These are phyloP conservation scores for Pseudobourletiella spinata DNA, from an alignment of 1,140 invertebrate species.

Conservation along the genomic window DNA sequence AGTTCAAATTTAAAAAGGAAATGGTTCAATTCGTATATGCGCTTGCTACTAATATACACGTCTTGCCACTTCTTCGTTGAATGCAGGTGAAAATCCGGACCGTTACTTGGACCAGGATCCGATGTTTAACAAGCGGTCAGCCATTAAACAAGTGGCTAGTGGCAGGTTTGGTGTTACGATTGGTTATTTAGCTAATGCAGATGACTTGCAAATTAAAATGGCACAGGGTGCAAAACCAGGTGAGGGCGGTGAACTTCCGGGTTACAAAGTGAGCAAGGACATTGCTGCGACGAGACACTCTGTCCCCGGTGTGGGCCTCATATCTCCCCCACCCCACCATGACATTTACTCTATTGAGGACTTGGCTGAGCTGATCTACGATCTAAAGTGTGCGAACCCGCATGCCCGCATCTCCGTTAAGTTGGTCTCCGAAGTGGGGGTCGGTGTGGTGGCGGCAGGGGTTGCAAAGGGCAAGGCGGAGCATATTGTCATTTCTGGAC, in stretches of 20 bases:
- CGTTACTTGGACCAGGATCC: constrained; percentile 71
- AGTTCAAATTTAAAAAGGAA: too few relatives aligned
- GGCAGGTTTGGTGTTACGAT: constrained; percentile 97
- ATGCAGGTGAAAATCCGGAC: constrained; percentile 74
- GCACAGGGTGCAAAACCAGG: constrained; percentile 88
- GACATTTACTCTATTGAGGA: constrained; percentile 99
- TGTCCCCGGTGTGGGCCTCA: constrained; percentile 92
- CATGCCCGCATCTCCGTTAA: constrained; percentile 93
- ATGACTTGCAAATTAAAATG: constrained; percentile 97
- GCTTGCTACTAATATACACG: too few relatives aligned
- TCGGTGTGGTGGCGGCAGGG: constrained; percentile 94
- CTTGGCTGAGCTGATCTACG: constrained; percentile 95
- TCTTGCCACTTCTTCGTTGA: too few relatives aligned
- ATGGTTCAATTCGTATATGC: too few relatives aligned
- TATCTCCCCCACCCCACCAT: constrained; percentile 97
- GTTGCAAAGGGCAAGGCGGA: constrained; percentile 99
- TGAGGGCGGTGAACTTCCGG: constrained; percentile 75
- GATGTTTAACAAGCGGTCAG: constrained; percentile 63
- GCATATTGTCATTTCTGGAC: constrained; percentile 96
- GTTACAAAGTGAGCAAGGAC: constrained; percentile 75
- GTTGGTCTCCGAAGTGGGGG: constrained; percentile 95
- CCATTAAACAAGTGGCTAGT: constrained; percentile 89
- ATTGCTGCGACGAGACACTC: constrained; percentile 93
- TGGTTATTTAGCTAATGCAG: constrained; percentile 90
- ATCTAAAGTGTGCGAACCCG: constrained; percentile 96